phyloP scores from a whole-genome alignment of 2,113 vertebrate species.

The Stercorarius parasiticus region DNA sequence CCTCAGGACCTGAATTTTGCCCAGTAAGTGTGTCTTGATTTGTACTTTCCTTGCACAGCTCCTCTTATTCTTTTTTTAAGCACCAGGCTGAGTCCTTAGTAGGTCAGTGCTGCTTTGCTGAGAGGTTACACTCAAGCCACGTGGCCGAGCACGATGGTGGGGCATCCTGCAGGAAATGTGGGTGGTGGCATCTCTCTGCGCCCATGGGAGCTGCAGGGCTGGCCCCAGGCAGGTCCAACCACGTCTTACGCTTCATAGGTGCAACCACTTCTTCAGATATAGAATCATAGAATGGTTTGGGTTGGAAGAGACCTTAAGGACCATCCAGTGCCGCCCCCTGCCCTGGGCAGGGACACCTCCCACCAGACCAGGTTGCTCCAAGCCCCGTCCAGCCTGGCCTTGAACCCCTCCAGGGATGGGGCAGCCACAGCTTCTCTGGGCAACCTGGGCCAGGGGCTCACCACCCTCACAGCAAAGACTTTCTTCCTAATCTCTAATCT shows the following conservation, averaged over 20 bases:
- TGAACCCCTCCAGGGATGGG: too few relatives aligned
- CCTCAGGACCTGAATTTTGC: not conserved
- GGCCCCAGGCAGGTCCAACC: not conserved
- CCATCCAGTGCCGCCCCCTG: too few relatives aligned
- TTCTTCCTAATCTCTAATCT: too few relatives aligned
- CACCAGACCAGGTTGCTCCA: too few relatives aligned
- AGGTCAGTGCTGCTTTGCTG: not conserved
- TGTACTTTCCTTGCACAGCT: not conserved
- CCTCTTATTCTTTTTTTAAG: not conserved
- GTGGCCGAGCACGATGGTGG: accelerated
- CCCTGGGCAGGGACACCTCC: too few relatives aligned
- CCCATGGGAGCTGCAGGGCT: not conserved
- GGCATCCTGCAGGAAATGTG: accelerated
- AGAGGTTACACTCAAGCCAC: accelerated
- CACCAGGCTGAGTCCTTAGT: not conserved
- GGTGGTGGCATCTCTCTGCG: not conserved
- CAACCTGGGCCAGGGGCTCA: too few relatives aligned
- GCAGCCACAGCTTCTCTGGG: too few relatives aligned
- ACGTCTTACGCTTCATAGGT: accelerated
- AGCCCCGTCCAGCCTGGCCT: too few relatives aligned
- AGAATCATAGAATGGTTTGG: too few relatives aligned
- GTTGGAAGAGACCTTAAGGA: too few relatives aligned
- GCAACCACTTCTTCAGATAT: accelerated
- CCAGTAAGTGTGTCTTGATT: not conserved
- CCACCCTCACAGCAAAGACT: too few relatives aligned